These are phyloP conservation scores for Pseudomugil gertrudae DNA, from an alignment of 2,797 vertebrate genomes.

Conservation along the genomic window DNA sequence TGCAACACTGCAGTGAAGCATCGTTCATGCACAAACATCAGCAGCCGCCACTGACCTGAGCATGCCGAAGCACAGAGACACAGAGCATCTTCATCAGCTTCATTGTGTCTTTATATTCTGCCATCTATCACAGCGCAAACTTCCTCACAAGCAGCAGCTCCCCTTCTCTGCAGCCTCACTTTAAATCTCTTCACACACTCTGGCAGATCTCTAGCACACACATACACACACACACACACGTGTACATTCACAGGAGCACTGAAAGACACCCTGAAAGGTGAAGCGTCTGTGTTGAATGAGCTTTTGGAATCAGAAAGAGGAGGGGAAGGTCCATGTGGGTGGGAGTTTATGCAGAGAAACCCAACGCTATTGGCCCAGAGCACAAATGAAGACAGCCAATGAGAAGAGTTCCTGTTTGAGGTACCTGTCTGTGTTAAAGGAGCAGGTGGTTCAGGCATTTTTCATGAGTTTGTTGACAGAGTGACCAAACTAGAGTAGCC, in stretches of 20 bases:
- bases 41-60: slow-evolving; percentile 73
- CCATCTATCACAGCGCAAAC: slow-evolving; percentile 1
- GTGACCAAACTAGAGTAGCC: background rate
- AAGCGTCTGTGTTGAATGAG: slow-evolving; percentile 24
- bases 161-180: background rate
- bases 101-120: slow-evolving; percentile 18
- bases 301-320: slow-evolving; percentile 17
- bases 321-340: slow-evolving; percentile 16
- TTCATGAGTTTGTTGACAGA: background rate
- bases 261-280: slow-evolving; percentile 4
- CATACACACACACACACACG: slow-evolving; percentile 4
- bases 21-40: slow-evolving; percentile 4
- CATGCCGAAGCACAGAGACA: slow-evolving; percentile 34
- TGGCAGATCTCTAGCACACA: background rate
- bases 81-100: slow-evolving; percentile 42
- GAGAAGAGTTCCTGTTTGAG: slow-evolving; percentile 10
- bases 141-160: background rate
- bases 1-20: too few relatives aligned
- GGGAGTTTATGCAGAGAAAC: background rate
- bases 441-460: background rate
- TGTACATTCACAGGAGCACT: background rate
- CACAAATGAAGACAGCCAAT: slow-evolving; percentile 39
- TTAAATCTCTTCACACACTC: slow-evolving; percentile 14
- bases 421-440: slow-evolving; percentile 40
- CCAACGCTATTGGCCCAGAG: slow-evolving; percentile 2